Base-by-base conservation (phyloP, 2,113 vertebrate species). In the Pangasianodon gigas region DNA sequence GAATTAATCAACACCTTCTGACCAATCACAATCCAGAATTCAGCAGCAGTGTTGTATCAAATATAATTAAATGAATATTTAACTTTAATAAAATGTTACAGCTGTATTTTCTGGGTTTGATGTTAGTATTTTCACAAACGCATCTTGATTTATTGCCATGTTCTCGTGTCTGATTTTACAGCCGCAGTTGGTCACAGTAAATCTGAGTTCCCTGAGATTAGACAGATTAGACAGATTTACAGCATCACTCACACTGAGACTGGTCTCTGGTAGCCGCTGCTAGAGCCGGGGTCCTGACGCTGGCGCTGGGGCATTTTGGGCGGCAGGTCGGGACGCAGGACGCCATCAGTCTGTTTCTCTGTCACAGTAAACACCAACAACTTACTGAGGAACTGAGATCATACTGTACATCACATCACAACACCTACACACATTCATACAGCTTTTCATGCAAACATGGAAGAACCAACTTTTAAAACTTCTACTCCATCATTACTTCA, bases 201-300 rank as follows among this genome's bases (percentile, higher is more conserved):
- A 24, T 77, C 74, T 10, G 74, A 77, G 37, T 41, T 24, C 13
- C 7, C 44, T 77, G 44, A 48, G 21, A 48, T 77, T 48, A 77
- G 75, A 77, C 74, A 48, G 21, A 48, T 77, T 48, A 77, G 75
- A 77, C 74, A 46, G 21, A 77, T 26, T 26, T 48, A 26, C 24
- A 13, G 74, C 21, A 5, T 26, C 75, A 77, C 98, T 98, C 96
- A 99, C 98, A 98, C 93, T 62, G 97, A 98, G 92, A 96, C 97
- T 0, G 98, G 98, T 88, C 96, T 97, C 94, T 98, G 97, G 94
- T 98, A 99, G 75, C 97, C 97, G 37, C 98, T 98, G 94, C 95
- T 97, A 37, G 97, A 95, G 13, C 95, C 86, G 2, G 94, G 94
- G 92, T 96, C 96, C 87, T 95, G 94, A 89, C 94, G 94, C 88